phyloP scores from a whole-genome alignment of 2,113 vertebrate genomes.

The Forbesichthys papilliferus region DNA sequence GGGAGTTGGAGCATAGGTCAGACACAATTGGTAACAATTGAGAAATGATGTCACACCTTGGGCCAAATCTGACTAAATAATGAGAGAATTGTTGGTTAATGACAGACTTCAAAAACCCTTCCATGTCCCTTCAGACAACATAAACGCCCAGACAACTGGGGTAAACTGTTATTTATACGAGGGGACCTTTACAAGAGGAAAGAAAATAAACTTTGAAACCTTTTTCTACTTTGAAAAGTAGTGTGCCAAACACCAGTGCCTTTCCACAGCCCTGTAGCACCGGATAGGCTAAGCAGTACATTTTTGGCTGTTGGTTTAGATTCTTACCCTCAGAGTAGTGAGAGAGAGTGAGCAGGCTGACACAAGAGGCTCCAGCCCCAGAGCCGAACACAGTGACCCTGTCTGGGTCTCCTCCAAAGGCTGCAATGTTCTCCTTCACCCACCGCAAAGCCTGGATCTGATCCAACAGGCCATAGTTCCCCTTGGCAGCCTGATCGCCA shows the following conservation, averaged over 20 bases:
- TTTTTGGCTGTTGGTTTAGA: background rate
- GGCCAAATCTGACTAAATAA: too few relatives aligned
- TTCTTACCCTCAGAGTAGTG: conserved; percentile 95
- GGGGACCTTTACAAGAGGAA: too few relatives aligned
- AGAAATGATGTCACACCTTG: too few relatives aligned
- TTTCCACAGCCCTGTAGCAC: background rate
- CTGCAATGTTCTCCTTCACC: conserved; percentile 95
- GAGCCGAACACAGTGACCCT: conserved; percentile 96
- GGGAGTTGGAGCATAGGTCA: too few relatives aligned
- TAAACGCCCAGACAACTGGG: too few relatives aligned
- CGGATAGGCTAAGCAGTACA: background rate
- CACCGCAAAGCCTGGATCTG: conserved; percentile 97
- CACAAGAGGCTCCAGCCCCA: conserved; percentile 95
- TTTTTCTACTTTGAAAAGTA: background rate
- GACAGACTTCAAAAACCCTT: too few relatives aligned
- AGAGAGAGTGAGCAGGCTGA: conserved; percentile 92
- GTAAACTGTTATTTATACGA: too few relatives aligned
- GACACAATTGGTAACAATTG: too few relatives aligned
- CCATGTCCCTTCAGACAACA: too few relatives aligned
- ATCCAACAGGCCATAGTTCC: conserved; percentile 94
- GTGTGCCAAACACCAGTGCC: too few relatives aligned
- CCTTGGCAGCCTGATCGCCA: conserved; percentile 94
- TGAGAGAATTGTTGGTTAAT: too few relatives aligned
- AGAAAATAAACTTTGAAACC: too few relatives aligned
- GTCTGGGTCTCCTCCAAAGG: conserved; percentile 91